Evolutionary conservation across 2,113 vertebrate genomes (phyloP), one percentile per base, ranked within the genome.

Genomic region (Chloropsis cyanopogon): DNA sequence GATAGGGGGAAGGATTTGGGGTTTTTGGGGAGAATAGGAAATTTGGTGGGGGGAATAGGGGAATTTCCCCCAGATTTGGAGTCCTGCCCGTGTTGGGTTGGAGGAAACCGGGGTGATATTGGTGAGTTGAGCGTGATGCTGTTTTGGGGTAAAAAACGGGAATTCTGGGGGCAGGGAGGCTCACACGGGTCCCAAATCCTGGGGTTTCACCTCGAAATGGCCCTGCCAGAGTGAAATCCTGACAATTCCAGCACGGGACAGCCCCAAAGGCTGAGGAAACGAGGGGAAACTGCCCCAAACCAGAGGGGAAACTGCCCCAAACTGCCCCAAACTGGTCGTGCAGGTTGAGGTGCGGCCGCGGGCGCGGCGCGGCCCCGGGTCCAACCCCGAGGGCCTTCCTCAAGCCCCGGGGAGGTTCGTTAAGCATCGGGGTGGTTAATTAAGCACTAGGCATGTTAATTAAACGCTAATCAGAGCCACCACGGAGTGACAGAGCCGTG

Each of bases 111-210:
- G 47, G 57, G 7, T 0, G 6, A 6, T 46, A 26, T 54, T 21
- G 33, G 8, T 4, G 42, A 6, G 23, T 4, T 4, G 1, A 2
- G 11, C 3, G 4, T 1, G 69, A 9, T 0, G 3, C 3, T 2
- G 33, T 6, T 60, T 11, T 16, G 14, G 86, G 56, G 39, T 11
- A 1, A 76, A 82, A 71, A 42, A 8, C 0, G 1, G 39, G 11
- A 65, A 60, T 64, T 76, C 1, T 1, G 3, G 50, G 31, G 5
- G 5, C 4, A 10, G 81, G 56, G 56, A 29, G 53, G 4, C 21
- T 7, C 26, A 2, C 37, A 10, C 1, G 0, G 28, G 15, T 19
- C 26, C 66, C 29, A 42, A 26, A 59, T 20, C 22, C 20, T 2
- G 5, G 14, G 14, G 14, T 91, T 70, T 91, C n/a, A 73, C 78